Conservation (phyloP, 2,888 invertebrate genomes). For the Muscina levida region DNA sequence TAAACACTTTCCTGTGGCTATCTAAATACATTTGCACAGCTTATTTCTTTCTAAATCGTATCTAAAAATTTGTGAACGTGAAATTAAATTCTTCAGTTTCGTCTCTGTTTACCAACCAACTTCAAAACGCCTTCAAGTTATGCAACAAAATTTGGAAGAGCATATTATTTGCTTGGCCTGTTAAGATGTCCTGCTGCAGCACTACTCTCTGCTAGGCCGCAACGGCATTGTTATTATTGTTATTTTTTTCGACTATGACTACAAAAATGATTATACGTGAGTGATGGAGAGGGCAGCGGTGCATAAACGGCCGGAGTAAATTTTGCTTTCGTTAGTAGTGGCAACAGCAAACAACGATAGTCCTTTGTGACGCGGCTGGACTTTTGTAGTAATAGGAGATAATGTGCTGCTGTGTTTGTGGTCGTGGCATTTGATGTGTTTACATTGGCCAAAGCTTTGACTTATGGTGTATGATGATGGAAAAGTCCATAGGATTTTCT, state of each 20-base stretch:
- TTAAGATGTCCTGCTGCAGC: no score
- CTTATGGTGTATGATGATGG: no score
- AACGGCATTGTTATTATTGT: neutral
- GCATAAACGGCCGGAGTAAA: neutral
- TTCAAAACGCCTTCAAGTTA: conserved; percentile 53
- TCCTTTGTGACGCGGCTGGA: neutral
- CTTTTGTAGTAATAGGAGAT: no score
- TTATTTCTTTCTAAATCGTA: neutral
- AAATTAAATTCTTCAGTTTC: conserved; percentile 20
- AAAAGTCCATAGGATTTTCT: no score
- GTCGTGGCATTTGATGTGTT: neutral
- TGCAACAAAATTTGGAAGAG: conserved; percentile 49
- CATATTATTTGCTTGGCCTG: neutral
- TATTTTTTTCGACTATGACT: neutral
- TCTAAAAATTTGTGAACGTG: neutral
- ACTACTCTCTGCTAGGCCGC: no score
- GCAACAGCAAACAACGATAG: neutral
- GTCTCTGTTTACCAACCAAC: neutral
- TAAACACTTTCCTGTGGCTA: neutral
- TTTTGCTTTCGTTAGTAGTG: neutral
- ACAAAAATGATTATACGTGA: no score
- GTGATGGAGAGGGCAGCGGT: no score
- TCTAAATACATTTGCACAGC: neutral
- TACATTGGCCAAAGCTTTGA: neutral
- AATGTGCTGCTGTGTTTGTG: no score